Evolutionary conservation across 2,113 vertebrate genomes (phyloP).

Genomic region (Oryzias woworae): DNA sequence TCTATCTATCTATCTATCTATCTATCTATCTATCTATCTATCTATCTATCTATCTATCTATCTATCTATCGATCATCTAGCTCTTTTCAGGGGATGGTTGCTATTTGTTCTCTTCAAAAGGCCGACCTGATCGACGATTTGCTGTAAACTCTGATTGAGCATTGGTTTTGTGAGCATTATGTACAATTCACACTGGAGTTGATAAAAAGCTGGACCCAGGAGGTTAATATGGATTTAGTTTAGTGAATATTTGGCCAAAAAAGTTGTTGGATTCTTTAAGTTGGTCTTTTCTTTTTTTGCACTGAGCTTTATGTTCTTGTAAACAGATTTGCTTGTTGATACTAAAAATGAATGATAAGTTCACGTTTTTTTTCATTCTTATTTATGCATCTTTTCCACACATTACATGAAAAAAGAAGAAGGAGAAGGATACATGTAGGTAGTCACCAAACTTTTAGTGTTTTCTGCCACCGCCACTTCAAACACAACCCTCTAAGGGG

Average conservation of each 20-base stretch:
- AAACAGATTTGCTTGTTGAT: no score
- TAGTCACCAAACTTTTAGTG: neutral
- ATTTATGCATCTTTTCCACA: neutral
- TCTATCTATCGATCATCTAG: neutral
- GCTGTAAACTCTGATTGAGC: conserved; percentile 2
- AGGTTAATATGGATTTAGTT: conserved; percentile 18
- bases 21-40: conserved; percentile 1
- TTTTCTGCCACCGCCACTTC: neutral
- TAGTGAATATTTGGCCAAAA: neutral
- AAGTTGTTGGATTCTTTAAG: neutral
- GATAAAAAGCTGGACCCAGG: conserved; percentile 12
- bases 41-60: conserved; percentile 1
- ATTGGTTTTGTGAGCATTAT: conserved; percentile 5
- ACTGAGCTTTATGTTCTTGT: no score
- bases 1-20: conserved; percentile 9
- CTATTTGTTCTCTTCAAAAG: conserved; percentile 7
- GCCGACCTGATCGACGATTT: no score
- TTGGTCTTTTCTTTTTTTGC: neutral
- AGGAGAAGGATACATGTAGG: neutral
- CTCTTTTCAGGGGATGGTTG: conserved; percentile 25
- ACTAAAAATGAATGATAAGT: no score
- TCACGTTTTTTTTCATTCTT: conserved; percentile 19
- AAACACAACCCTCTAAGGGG: neutral
- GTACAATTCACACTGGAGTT: neutral
- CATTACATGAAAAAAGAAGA: neutral